Base-by-base conservation (phyloP, 2,888 invertebrate genomes). In the Parochlus steinenii region DNA sequence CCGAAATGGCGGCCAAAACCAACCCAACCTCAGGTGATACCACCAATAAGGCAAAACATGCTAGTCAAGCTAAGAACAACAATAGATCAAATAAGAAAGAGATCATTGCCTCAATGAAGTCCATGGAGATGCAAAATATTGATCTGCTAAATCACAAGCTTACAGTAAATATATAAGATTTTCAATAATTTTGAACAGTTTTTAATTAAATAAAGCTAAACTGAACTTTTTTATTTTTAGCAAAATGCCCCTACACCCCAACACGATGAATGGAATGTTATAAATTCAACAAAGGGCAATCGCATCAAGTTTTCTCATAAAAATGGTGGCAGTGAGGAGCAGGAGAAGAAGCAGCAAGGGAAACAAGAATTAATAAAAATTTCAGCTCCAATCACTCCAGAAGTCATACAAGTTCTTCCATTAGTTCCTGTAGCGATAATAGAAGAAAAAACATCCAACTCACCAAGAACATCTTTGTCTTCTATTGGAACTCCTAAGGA, bases 91-190 rank as follows among this genome's bases (percentile, higher is more conserved):
- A 17, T 10, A 34, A 34, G 28, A 34, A 28, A 6, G 34, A 34
- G 29, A 34, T 34, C 22, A 34, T 34, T n/a, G 34, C 27, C 14
- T 27, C 28, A 8, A 34, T 28, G 8, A 34, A 34, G 12, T 34
- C 28, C 18, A 34, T 34, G 34, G 34, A 34, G 11, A 20, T 28
- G 22, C 34, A 34, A 27, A 34, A 34, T 20, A 34, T 34, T 11
- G 19, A 34, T 27, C 29, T 34, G 24, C 6, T 12, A 15, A 14
- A 20, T 10, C 12, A 25, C 10, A 30, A 30, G 18, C 16, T 2
- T 33, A n/a, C n/a, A n/a, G n/a, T n/a, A n/a, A n/a, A n/a, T n/a
- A n/a, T n/a, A n/a, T n/a, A n/a, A n/a, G n/a, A n/a, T n/a, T n/a
- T n/a, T n/a, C n/a, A n/a, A n/a, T n/a, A n/a, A n/a, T n/a, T n/a